A percentile compares a stretch with the other conserved stretches of the same genome.
Evolutionary conservation across 2,888 invertebrate genomes (phyloP).

Genomic region (Choristoneura rosaceana): DNA sequence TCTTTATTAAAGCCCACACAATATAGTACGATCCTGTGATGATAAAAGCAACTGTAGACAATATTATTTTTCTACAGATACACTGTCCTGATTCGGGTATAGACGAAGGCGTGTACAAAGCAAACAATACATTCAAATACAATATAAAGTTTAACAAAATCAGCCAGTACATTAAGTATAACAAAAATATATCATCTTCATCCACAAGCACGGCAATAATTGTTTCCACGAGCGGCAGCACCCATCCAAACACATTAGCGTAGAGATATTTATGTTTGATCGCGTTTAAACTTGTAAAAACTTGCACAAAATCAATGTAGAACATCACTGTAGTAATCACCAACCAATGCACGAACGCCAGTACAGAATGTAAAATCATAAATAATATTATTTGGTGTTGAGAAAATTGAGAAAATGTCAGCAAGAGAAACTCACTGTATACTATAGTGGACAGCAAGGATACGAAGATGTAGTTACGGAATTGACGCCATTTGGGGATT

Average conservation of each 20-base stretch:
- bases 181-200: background rate
- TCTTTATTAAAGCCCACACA: background rate
- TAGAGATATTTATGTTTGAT: background rate
- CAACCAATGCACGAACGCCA: background rate
- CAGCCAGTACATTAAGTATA: no score
- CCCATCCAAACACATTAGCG: background rate
- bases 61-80: background rate
- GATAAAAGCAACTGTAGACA: conserved; percentile 11
- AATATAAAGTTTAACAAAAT: conserved; percentile 1
- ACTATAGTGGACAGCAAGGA: background rate
- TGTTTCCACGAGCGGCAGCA: background rate
- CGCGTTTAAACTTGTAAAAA: background rate
- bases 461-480: background rate
- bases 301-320: background rate
- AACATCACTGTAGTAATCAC: background rate
- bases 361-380: background rate
- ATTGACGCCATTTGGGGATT: background rate
- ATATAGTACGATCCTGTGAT: background rate
- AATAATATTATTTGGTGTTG: no score
- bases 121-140: conserved; percentile 22
- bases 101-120: conserved; percentile 3
- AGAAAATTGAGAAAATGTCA: no score
- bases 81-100: background rate
- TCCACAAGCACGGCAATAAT: background rate
- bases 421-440: no score